Conservation (phyloP, 2,888 invertebrate species). For the Lithosia quadra region DNA sequence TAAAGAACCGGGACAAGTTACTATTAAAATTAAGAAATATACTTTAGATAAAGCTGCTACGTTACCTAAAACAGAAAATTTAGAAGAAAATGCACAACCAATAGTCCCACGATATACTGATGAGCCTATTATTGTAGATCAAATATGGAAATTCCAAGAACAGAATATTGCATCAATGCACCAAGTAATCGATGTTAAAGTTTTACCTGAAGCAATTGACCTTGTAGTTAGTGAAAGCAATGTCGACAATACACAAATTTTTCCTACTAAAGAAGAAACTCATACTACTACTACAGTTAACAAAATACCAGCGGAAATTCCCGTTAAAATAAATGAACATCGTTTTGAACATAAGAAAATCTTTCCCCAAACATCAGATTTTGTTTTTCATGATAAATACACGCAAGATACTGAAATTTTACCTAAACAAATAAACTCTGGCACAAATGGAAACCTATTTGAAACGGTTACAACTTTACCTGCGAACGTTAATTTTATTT, state of each 20-base stretch:
- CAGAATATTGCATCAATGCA: conserved; percentile 13
- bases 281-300: neutral
- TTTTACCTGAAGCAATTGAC: conserved; percentile 15
- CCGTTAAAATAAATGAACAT: neutral
- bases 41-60: neutral
- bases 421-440: neutral
- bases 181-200: conserved; percentile 11
- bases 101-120: neutral
- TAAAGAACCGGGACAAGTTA: conserved; percentile 18
- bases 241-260: neutral
- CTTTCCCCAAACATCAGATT: neutral
- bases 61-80: neutral
- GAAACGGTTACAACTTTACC: conserved; percentile 3
- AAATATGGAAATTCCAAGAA: conserved; percentile 25
- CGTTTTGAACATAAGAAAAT: neutral
- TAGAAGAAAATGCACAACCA: neutral
- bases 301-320: neutral
- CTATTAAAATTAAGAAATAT: conserved; percentile 20
- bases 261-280: neutral
- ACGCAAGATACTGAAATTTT: conserved; percentile 5
- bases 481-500: neutral
- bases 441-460: neutral
- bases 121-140: conserved; percentile 28
- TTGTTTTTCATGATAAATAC: conserved; percentile 16
- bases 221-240: conserved; percentile 6